Evolutionary conservation across 2,113 vertebrate species (phyloP), one percentile per base, ranked within the genome.

Genomic region (Gila orcuttii): DNA sequence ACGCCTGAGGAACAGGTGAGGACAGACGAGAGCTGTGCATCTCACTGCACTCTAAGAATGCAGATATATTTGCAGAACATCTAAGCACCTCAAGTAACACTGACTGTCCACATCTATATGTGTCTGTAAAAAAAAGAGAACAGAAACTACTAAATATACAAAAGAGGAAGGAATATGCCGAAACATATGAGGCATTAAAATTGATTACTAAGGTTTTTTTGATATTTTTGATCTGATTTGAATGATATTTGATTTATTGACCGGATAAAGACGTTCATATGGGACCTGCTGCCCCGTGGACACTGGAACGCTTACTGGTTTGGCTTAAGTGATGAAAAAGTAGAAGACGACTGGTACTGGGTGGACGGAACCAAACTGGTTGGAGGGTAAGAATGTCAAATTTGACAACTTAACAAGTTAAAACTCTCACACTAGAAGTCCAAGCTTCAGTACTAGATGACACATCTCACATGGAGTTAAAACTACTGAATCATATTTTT

Each of bases 301-400:
- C 89, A 94, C 89, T 95, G 94, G 94, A 94, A 93, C 25, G 21
- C 92, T 25, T 95, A 39, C 91, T 95, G 94, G 93, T 89, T 94
- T 60, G 93, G 93, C 28, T 90, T 95, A 86, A 93, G 86, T 0
- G 94, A 95, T n/a, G 78, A 36, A 57, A 71, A 90, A 52, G 87
- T 90, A 0, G 94, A 95, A 87, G 92, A 92, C 2, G 25, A 79
- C 5, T 94, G 94, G 93, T 88, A 88, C 23, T 95, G 94, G 94
- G 92, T 94, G 19, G 94, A 95, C 11, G 92, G 90, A 7, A 92
- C 92, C 25, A 86, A 77, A 0, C 19, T 95, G 78, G 90, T 90
- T 4, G 91, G 89, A 83, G 89, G 92, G 93, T 94, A 87, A 55
- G 92, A 75, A 42, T 36, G n/a, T 52, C 15, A 28, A 8, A 52